Base-by-base conservation (phyloP, 35 echinoderm and acorn worm genomes). In the Heliocidaris tuberculata region DNA sequence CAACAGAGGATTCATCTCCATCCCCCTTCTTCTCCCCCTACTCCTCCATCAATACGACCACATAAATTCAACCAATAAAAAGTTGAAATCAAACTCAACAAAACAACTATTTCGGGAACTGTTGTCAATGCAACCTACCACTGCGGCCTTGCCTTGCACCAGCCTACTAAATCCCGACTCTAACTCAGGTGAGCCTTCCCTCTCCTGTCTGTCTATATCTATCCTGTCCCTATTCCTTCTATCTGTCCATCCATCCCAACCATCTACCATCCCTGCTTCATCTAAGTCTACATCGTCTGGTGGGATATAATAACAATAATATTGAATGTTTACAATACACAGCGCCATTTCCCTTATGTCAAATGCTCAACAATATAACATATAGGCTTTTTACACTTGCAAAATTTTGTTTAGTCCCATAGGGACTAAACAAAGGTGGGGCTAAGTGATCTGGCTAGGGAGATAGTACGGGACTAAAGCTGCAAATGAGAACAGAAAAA, bases 181-280 rank as follows among this genome's bases (percentile, higher is more conserved):
- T 59, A 93, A 93, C 50, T 93, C 91, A 31, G 91, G 91, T 59
- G 91, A 93, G 16, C 48, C 6, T 59, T 93, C 91, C 50, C 91
- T 93, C 91, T 93, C 32, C 48, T 89, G 87, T 32, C 48, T 48
- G 12, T 93, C 47, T 93, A 50, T 93, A 3, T 89, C 47, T 89
- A 49, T 93, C 47, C 47, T 52, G 27, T 93, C 50, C 11, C 50
- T 59, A 93, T 31, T 59, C 91, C 10, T 93, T 48, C 91, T 59
- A 93, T 12, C 19, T 48, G 10, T 59, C 47, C n/a, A 13, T 59
- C 27, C 91, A 52, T 93, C 91, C 27, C 16, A 30, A 52, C 48
- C 11, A 48, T 59, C 29, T 59, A 15, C 87, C 31, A 42, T 89
- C 87, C 87, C 47, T 42, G 12, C 32, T 42, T 32, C 87, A 89